Conservation (phyloP, 2,888 invertebrate genomes). For the Gonocerus acuteangulatus region DNA sequence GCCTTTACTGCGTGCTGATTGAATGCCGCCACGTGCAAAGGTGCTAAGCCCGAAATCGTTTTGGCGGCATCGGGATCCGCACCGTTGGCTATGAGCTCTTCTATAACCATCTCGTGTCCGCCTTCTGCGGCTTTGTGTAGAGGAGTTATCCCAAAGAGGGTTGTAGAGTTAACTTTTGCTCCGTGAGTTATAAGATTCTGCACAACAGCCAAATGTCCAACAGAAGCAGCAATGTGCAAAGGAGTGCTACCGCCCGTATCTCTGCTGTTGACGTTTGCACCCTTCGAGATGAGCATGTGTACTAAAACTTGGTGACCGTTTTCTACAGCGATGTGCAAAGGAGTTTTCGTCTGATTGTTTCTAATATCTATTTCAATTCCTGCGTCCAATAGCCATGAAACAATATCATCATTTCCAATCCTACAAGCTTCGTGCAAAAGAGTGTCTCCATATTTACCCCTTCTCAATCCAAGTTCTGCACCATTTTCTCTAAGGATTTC, state of each 20-base stretch:
- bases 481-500: background rate
- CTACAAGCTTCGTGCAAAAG: background rate
- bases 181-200: background rate
- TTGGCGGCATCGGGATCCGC: background rate
- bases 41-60: background rate
- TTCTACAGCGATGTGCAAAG: background rate
- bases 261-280: background rate
- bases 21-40: background rate
- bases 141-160: background rate
- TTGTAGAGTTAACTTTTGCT: background rate
- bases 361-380: background rate
- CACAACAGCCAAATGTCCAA: background rate
- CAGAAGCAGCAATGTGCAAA: background rate
- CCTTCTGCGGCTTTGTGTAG: background rate
- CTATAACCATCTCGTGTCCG: background rate
- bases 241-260: background rate
- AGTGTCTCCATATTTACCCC: background rate
- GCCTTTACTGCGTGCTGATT: background rate
- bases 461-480: background rate
- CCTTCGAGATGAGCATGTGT: background rate
- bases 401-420: background rate
- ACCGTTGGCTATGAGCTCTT: background rate
- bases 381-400: background rate
- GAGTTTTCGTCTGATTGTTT: background rate
- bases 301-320: background rate